Evolutionary conservation across 2,113 vertebrate species (phyloP), one percentile per base, ranked within the genome.

Genomic region (Oostethus manadensis): DNA sequence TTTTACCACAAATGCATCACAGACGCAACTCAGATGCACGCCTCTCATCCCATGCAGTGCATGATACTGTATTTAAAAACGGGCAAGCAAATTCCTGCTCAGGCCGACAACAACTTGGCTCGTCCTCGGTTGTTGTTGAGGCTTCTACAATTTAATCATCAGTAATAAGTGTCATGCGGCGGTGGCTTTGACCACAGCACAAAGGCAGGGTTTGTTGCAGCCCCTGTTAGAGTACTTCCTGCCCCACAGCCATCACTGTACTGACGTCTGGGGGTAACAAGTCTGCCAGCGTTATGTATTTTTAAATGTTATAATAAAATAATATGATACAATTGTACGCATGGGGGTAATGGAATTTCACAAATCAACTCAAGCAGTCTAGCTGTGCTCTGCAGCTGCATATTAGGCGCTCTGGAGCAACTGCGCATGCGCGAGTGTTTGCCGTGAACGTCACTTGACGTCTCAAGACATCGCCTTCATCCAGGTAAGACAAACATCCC

Each of bases 141-240:
- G 65, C 21, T 13, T 43, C 61, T 48, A 50, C 44, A 86, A 87
- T 86, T 78, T 3, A 81, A 84, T 87, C 71, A 85, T 22, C 70
- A 53, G 51, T 90, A 87, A 90, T 84, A 62, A 79, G 49, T 82
- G 77, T 87, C 88, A 89, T 88, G 85, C 70, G 63, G 70, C n/a
- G 56, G 58, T 44, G 50, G 47, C 71, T 84, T 84, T 84, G 74
- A 82, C 70, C 47, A 14, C 42, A 15, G 60, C 62, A 88, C 85
- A 89, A 88, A 83, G 73, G 50, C 51, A 51, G 48, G 33, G 63
- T 64, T 82, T 90, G 83, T 88, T 89, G 79, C 87, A 73, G 54
- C n/a, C 51, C 26, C 49, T 15, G 47, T 33, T 21, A 47, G 51
- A 59, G 70, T 47, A 69, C 75, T 79, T 79, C 62, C 75, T 72